Conservation (phyloP, 2,888 invertebrate species). For the Tipula vernalis region DNA sequence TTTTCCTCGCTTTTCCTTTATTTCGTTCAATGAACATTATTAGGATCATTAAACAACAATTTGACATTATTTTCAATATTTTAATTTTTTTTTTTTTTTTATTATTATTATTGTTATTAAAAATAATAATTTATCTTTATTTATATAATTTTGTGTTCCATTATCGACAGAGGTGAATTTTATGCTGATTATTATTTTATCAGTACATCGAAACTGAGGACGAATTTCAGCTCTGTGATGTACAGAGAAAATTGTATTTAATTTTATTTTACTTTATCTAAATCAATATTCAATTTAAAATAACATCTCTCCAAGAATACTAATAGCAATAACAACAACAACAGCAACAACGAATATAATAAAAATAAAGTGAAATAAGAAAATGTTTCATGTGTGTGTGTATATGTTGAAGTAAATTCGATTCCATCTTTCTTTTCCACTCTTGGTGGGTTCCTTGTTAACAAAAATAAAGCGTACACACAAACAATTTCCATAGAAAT, state of each 20-base stretch:
- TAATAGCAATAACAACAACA: not conserved
- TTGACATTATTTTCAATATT: slow-evolving; percentile 10
- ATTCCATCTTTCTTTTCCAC: not conserved
- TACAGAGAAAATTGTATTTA: not conserved
- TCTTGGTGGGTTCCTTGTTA: not conserved
- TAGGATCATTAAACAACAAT: slow-evolving; percentile 10
- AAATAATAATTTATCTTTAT: slow-evolving; percentile 9
- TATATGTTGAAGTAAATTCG: not conserved
- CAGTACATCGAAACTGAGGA: not conserved
- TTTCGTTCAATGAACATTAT: slow-evolving; percentile 8
- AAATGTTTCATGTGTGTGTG: not conserved
- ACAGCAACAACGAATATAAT: not conserved
- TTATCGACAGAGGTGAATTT: not conserved
- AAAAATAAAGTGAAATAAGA: not conserved
- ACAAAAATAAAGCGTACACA: not conserved
- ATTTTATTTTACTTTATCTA: not conserved
- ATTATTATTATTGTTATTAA: not conserved
- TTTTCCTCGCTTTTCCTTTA: not conserved
- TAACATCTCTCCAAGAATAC: not conserved
- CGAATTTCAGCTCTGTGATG: not conserved
- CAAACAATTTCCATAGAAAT: not conserved
- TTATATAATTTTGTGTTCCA: not conserved
- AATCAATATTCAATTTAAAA: slow-evolving; percentile 4
- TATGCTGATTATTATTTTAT: not conserved
- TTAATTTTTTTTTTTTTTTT: not conserved